Conservation (phyloP, 2,797 vertebrate genomes). For the Sebastes taczanowskii region DNA sequence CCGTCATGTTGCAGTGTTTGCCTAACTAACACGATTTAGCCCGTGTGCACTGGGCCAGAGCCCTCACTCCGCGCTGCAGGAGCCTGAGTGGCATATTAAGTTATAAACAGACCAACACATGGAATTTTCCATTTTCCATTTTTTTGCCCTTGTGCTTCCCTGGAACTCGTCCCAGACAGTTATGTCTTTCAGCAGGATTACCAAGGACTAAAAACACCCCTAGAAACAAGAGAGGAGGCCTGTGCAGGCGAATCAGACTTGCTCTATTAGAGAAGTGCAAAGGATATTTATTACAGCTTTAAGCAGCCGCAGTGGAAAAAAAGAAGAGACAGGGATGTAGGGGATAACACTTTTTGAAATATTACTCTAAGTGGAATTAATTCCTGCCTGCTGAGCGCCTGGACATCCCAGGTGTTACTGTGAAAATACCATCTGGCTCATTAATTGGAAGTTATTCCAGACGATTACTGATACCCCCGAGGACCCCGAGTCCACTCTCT, state of each 20-base stretch:
- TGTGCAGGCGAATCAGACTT: constrained; percentile 1
- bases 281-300: constrained; percentile 54
- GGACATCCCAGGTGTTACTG: constrained; percentile 80
- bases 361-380: constrained; percentile 75
- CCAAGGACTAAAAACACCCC: constrained; percentile 34
- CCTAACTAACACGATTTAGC: constrained; percentile 72
- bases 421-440: constrained; percentile 83
- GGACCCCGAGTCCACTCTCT: constrained; percentile 54
- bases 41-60: constrained; percentile 44
- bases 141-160: constrained; percentile 35
- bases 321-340: constrained; percentile 52
- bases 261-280: constrained; percentile 28
- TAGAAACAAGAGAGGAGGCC: constrained; percentile 32
- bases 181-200: constrained; percentile 62
- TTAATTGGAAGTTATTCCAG: constrained; percentile 82
- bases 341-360: constrained; percentile 68
- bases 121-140: constrained; percentile 60
- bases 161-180: constrained; percentile 66
- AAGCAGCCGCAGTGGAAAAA: constrained; percentile 30
- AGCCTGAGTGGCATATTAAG: constrained; percentile 68
- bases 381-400: constrained; percentile 61
- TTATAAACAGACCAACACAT: constrained; percentile 71
- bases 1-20: constrained; percentile 73
- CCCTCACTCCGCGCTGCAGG: constrained; percentile 42
- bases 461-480: constrained; percentile 73